Evolutionary conservation across 2,113 vertebrate genomes (phyloP), one percentile per base, ranked within the genome.

Genomic region (Gallinago undulata): DNA sequence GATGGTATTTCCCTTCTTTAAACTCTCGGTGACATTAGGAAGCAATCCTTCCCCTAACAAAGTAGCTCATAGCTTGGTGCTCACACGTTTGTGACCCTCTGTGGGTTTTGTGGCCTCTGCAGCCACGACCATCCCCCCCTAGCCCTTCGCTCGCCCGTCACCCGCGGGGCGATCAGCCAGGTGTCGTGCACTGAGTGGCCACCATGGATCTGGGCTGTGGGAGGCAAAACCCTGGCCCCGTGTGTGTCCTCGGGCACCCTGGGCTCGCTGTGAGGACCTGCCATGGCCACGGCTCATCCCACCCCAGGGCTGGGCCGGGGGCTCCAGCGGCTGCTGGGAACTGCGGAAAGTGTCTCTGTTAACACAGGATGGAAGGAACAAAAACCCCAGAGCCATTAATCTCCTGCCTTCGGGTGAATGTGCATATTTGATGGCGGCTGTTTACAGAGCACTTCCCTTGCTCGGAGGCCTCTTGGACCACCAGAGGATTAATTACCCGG

Each of bases 371-470:
- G 78, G 88, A 94, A 73, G 73, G 86, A 79, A 94, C 84, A 83
- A 91, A 88, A 93, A 79, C 16, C 55, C 63, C 60, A 18, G 22
- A 14, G 12, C 11, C 83, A 94, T 97, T 62, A 90, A 96, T 94
- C 94, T 96, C 39, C 12, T 6, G 0, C 12, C 47, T 91, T 16
- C 1, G 1, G 68, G 91, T 76, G 92, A 89, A 37, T 50, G 55
- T 57, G 82, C 91, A 45, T 8, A 28, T 87, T 82, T 6, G 19
- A 57, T 62, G 66, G 74, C 23, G 1, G 64, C 31, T 96, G 95
- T 97, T 95, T 95, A 95, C 53, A 81, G 35, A 91, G 33, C 45
- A 31, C 88, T 97, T 97, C 94, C 96, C 50, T 37, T 91, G 69
- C 67, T 23, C 15, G 0, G 22, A 37, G 56, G 28, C 33, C 59